Evolutionary conservation across 2,113 vertebrate genomes (phyloP), one percentile per base, ranked within the genome.

Genomic region (Orthonyx spaldingii): DNA sequence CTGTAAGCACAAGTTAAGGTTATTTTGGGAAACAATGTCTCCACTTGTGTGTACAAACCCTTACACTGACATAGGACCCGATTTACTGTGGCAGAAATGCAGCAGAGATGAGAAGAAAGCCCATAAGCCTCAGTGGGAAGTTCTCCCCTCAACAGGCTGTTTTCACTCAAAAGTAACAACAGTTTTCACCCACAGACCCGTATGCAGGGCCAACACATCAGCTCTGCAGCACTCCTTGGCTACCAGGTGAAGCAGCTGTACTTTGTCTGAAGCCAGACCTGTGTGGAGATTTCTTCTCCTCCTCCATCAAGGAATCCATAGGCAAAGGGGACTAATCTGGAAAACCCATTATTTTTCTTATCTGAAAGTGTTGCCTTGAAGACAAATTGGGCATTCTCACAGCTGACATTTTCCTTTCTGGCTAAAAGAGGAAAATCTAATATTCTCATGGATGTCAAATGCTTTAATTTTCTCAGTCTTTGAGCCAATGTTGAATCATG

Each of bases 1-100:
- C 2, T 10, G 35, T 33, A 87, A 93, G 70, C 69, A 94, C 44
- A 50, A 74, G 24, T 63, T 44, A 35, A 64, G 50, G 53, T 55
- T 87, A 94, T 85, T 91, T 90, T n/a, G 55, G 75, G 82, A 94
- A 94, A 76, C 32, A 61, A 24, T 64, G 92, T 83, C 41, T 69
- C 46, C 44, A 35, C 42, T 57, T 46, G 9, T 60, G 20, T 12
- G 6, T 84, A 79, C 32, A 79, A 93, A 69, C 35, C n/a, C 49
- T 69, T 76, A 32, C 16, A 39, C 55, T 85, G 77, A 82, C 37
- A 69, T 1, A 50, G 33, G 26, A n/a, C 28, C 65, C 9, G 33
- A 68, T 75, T 57, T 41, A 87, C 20, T 71, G 49, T 21, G 26
- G 49, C 27, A 94, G 87, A 93, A 94, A 63, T 4, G 11, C 47